Conservation (phyloP, 2,113 vertebrate genomes). For the Lagopus muta region DNA sequence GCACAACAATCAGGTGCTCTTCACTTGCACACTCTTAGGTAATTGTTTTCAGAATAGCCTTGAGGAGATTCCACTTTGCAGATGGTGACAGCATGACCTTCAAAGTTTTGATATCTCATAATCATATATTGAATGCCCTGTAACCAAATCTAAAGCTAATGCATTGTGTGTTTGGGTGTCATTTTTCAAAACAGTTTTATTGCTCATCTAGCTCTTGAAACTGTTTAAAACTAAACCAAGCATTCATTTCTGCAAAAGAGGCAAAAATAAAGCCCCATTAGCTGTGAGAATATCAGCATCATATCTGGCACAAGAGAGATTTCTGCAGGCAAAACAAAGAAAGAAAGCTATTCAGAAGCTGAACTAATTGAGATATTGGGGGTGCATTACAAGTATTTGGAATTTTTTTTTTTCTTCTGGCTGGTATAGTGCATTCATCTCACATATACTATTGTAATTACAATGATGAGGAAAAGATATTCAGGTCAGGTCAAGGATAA, state of each 20-base stretch:
- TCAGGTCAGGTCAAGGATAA: slow-evolving; percentile 5
- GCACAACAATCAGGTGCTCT: not conserved
- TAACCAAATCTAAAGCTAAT: not conserved
- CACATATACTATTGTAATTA: not conserved
- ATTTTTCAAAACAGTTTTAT: not conserved
- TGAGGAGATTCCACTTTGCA: slow-evolving; percentile 7
- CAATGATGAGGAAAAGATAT: slow-evolving; percentile 4
- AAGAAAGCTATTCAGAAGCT: not conserved
- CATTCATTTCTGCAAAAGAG: not conserved
- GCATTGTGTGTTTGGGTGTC: not conserved
- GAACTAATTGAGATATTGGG: not conserved
- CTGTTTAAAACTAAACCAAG: slow-evolving; percentile 7
- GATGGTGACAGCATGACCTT: slow-evolving; percentile 19
- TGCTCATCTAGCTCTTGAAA: slow-evolving; percentile 8
- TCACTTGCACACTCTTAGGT: not conserved
- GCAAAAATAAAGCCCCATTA: not conserved
- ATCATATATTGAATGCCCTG: not conserved
- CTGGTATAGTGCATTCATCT: not conserved
- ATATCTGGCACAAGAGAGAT: not conserved
- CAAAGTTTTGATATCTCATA: not conserved
- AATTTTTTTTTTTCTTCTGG: not conserved
- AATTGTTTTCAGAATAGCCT: not conserved
- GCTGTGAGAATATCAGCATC: not conserved
- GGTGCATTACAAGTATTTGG: not conserved
- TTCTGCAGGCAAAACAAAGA: not conserved